A percentile compares a stretch with the other conserved stretches of the same genome.
Evolutionary conservation across 2,113 vertebrate species (phyloP).

Genomic region (Polypterus bichir): DNA sequence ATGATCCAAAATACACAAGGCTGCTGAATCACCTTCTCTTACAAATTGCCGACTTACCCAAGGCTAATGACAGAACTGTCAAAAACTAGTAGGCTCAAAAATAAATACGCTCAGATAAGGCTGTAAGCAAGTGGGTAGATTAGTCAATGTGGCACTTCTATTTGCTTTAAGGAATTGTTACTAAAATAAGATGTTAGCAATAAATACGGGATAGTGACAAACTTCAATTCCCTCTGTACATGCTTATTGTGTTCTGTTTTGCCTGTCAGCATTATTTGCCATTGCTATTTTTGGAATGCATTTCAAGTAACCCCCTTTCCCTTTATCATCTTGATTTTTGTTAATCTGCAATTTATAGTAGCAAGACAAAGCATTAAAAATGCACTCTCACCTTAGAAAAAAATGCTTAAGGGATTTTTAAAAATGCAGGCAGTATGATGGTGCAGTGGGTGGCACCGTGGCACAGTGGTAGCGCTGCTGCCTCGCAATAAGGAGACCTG

Average conservation of each 20-base stretch:
- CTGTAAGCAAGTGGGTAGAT: conserved; percentile 1
- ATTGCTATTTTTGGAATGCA: conserved; percentile 23
- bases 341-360: conserved; percentile 14
- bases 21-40: not conserved
- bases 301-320: conserved; percentile 18
- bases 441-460: no score
- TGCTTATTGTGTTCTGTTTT: conserved; percentile 13
- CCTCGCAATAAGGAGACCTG: no score
- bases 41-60: not conserved
- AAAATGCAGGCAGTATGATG: no score
- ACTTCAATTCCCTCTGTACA: conserved; percentile 3
- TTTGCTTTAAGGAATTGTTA: not conserved
- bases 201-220: not conserved
- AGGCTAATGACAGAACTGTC: conserved; percentile 1
- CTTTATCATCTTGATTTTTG: conserved; percentile 18
- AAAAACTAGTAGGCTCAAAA: not conserved
- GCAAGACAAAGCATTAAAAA: not conserved
- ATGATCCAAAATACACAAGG: not conserved
- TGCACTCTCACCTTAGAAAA: no score
- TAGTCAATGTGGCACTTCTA: not conserved
- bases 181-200: conserved; percentile 10
- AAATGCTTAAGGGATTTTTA: no score
- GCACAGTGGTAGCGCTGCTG: no score
- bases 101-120: not conserved
- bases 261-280: conserved; percentile 23